phyloP scores from a whole-genome alignment of 2,888 invertebrate genomes.

The Cyclophora punctaria region DNA sequence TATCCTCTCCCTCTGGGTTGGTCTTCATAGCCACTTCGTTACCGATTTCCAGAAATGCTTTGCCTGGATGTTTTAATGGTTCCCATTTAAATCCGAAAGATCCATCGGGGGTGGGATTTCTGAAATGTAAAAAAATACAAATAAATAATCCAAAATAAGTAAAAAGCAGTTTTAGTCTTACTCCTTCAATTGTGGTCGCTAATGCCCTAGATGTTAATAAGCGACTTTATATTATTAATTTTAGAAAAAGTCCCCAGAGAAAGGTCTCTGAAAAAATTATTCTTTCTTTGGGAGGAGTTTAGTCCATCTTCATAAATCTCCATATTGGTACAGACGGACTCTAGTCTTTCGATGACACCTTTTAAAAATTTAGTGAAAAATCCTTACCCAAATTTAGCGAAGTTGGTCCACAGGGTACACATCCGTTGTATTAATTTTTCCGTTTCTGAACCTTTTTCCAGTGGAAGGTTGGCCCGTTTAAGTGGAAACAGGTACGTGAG shows the following conservation, averaged over 20 bases:
- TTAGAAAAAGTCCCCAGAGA: too few relatives aligned
- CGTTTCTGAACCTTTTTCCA: slow-evolving; percentile 25
- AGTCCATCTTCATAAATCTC: too few relatives aligned
- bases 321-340: too few relatives aligned
- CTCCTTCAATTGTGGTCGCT: too few relatives aligned
- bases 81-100: background rate
- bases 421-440: slow-evolving; percentile 37
- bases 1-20: slow-evolving; percentile 18
- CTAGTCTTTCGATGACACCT: too few relatives aligned
- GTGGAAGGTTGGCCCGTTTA: slow-evolving; percentile 19
- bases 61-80: background rate
- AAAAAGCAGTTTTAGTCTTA: too few relatives aligned
- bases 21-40: background rate
- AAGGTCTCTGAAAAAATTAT: too few relatives aligned
- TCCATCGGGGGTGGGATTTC: background rate
- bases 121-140: background rate
- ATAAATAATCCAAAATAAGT: background rate
- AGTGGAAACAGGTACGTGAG: slow-evolving; percentile 38
- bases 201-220: too few relatives aligned
- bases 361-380: too few relatives aligned
- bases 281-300: too few relatives aligned
- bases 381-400: slow-evolving; percentile 51
- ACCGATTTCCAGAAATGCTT: slow-evolving; percentile 1
- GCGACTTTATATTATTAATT: too few relatives aligned
- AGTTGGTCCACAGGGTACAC: slow-evolving; percentile 51